Conservation (phyloP, 2,888 invertebrate genomes). For the Tetheella fluctuosa region DNA sequence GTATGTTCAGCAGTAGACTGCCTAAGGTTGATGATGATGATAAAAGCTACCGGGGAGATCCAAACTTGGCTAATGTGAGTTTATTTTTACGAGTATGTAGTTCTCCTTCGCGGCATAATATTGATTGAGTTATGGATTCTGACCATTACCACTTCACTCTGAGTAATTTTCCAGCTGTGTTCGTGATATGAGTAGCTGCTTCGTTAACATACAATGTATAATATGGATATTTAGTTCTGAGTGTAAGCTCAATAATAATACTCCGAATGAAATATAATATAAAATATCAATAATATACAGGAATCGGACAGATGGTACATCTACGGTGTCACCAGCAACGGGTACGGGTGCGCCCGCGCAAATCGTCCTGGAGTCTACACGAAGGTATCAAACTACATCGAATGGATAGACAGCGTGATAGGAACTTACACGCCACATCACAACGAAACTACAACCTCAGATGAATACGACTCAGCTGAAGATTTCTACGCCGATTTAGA, state of each 20-base stretch:
- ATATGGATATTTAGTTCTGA: no score
- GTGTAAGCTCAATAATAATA: background rate
- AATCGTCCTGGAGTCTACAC: slow-evolving; percentile 92
- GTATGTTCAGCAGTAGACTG: no score
- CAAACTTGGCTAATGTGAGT: no score
- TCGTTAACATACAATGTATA: no score
- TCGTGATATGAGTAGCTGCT: no score
- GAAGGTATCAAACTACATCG: slow-evolving; percentile 89
- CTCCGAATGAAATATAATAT: background rate
- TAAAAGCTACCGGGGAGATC: no score
- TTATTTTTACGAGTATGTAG: no score
- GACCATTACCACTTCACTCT: no score
- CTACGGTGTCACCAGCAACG: slow-evolving; percentile 90
- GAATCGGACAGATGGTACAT: slow-evolving; percentile 80
- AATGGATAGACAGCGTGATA: slow-evolving; percentile 87
- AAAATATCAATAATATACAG: slow-evolving; percentile 44
- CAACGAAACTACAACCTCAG: slow-evolving; percentile 44
- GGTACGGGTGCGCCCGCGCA: slow-evolving; percentile 91
- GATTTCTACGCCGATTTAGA: slow-evolving; percentile 73
- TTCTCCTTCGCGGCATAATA: no score
- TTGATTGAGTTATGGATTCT: no score
- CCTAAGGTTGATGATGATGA: no score
- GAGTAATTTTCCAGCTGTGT: no score
- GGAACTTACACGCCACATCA: slow-evolving; percentile 56
- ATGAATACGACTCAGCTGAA: slow-evolving; percentile 51